Evolutionary conservation across 2,113 vertebrate species (phyloP), one percentile per base, ranked within the genome.

Genomic region (Elgaria multicarinata): DNA sequence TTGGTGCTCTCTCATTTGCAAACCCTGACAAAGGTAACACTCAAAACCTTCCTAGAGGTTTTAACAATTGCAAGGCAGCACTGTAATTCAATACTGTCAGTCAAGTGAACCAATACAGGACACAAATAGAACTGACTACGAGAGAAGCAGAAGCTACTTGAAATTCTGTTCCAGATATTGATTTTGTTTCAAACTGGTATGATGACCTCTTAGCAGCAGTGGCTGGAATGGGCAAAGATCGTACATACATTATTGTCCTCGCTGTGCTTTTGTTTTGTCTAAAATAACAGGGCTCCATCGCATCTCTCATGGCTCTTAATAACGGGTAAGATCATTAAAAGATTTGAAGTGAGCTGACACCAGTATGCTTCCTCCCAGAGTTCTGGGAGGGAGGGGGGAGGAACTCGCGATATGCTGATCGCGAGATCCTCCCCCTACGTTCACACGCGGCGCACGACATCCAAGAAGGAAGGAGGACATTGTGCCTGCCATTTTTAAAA

Each of bases 21-120:
- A 92, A 81, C 64, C 39, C 42, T 92, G 91, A 83, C 92, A 95
- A 92, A 94, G 87, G 58, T 93, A 94, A 92, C 87, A 90, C 87
- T 90, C 76, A 44, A 93, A 85, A 77, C 46, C 6, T 76, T 90
- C 0, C 0, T 82, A 91, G 90, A 91, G 87, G 76, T 50, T 26
- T 62, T 92, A 76, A 92, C 87, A 92, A 74, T 87, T 84, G 85
- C 46, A 92, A 91, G 90, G 89, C 92, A 92, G 50, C 66, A 87
- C 88, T 83, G 81, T n/a, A 94, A 94, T 82, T 91, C 94, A 92
- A 85, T 93, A 92, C 86, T 84, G 91, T 93, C 92, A 92, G 92
- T 94, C 92, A 95, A 91, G 86, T 55, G 55, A 85, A 93, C 95
- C 91, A 94, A 87, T 92, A 91, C 87, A 85, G 84, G 88, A 94